phyloP scores from a whole-genome alignment of 2,113 vertebrate genomes.

The Malurus elegans region DNA sequence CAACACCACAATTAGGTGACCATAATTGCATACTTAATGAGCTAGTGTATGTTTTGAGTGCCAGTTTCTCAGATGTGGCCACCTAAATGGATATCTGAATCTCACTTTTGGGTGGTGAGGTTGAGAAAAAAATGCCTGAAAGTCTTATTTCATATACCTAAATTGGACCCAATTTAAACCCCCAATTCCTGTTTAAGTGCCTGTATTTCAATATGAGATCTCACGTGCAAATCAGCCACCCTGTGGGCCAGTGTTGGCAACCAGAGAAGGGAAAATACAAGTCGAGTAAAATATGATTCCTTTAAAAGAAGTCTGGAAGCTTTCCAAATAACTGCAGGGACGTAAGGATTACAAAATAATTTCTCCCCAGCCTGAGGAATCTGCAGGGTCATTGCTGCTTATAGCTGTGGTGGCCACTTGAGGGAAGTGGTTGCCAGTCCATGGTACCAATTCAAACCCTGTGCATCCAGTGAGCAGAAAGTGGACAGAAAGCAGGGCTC shows the following conservation, averaged over 20 bases:
- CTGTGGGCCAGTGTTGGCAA: neutral
- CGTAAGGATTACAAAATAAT: neutral
- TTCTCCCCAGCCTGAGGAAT: neutral
- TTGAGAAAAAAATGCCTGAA: constrained; percentile 14
- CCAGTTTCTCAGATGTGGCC: constrained; percentile 46
- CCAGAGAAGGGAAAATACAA: neutral
- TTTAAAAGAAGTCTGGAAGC: neutral
- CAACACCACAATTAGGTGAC: constrained; percentile 44
- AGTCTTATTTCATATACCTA: constrained; percentile 25
- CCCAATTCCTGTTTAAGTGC: neutral
- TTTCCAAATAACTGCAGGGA: neutral
- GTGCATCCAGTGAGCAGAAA: neutral
- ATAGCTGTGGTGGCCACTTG: neutral
- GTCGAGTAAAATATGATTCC: neutral
- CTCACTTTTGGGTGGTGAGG: constrained; percentile 34
- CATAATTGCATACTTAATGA: constrained; percentile 47
- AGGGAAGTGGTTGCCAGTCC: neutral
- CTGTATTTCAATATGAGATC: neutral
- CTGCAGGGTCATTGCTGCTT: neutral
- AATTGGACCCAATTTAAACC: neutral
- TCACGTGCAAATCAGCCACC: neutral
- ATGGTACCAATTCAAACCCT: neutral
- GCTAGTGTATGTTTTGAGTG: constrained; percentile 11
- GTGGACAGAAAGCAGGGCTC: neutral
- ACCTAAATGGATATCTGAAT: constrained; percentile 26